Base-by-base conservation (phyloP, 2,888 invertebrate species). In the Sisyra terminalis region DNA sequence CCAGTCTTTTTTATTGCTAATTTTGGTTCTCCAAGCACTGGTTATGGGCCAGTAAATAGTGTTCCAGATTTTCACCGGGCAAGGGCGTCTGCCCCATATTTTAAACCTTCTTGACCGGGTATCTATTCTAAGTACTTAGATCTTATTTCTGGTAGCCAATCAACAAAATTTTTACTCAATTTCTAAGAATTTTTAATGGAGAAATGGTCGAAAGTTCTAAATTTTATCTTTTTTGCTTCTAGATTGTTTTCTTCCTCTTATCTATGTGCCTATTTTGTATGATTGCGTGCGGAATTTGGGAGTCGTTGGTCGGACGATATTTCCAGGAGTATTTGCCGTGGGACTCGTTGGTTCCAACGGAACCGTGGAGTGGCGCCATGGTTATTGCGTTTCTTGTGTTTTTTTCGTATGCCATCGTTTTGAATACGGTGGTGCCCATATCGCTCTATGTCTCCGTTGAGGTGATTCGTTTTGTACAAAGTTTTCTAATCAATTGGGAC, bases 351-450 rank as follows among this genome's bases (percentile, higher is more conserved):
- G 84, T 94, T 59, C 90, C 93, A 42, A 75, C 72, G 53, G 83
- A 87, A 61, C 78, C 84, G 46, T 64, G 78, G 48, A 75, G 77
- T 51, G 92, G 90, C 54, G 84, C 90, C 51, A 81, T 89, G 50
- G 84, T 94, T 54, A 96, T 94, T 57, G 90, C 96, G 50, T 74
- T 94, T 53, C 78, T 98, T 51, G 90, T 94, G 51, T 98, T 98
- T 75, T 94, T 98, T 74, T 97, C 97, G 30, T 98, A 98, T 68
- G 90, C 94, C 58, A 98, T 98, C 65, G 90, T 98, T 55, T 78
- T 98, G 65, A 98, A 98, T 73, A 98, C 97, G 57, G 94, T 97
- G 57, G 97, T 98, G 73, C 97, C 97, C 67, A 98, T 98, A 64
- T 97, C 96, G 55, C 77, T 98, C 49, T 97, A 98, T 69, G 96